Conservation (phyloP, 2,888 invertebrate species). For the Erynnis tages region DNA sequence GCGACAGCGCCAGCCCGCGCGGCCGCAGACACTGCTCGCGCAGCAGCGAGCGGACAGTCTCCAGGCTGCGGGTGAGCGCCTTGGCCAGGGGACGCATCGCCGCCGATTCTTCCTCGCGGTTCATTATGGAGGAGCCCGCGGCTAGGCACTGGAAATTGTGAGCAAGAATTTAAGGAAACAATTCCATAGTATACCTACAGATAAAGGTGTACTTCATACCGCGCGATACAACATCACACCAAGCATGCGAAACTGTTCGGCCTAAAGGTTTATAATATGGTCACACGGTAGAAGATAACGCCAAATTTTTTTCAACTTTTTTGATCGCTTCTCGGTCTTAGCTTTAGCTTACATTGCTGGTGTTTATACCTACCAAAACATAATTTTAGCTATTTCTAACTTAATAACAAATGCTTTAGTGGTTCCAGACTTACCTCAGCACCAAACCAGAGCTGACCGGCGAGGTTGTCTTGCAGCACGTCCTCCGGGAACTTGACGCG, state of each 20-base stretch:
- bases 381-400: no score
- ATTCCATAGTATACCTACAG: no score
- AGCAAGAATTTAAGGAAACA: no score
- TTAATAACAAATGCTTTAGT: neutral
- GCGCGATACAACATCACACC: no score
- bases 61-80: slow-evolving; percentile 97
- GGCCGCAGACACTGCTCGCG: slow-evolving; percentile 92
- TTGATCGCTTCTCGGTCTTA: no score
- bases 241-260: no score
- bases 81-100: slow-evolving; percentile 98
- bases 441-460: slow-evolving; percentile 99
- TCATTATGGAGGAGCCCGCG: slow-evolving; percentile 99
- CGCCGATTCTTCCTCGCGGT: slow-evolving; percentile 96
- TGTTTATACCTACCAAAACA: no score
- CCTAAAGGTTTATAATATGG: no score
- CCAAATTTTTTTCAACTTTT: no score
- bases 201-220: no score
- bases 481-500: slow-evolving; percentile 99
- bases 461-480: slow-evolving; percentile 97
- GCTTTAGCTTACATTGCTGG: no score
- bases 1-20: slow-evolving; percentile 75
- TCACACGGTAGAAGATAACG: no score
- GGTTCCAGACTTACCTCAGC: slow-evolving; percentile 87
- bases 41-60: slow-evolving; percentile 93
- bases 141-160: slow-evolving; percentile 90